Percentiles rank a stretch among this genome's conserved stretches.
phyloP scores from a whole-genome alignment of 2,113 vertebrate genomes.

The Pipra filicauda region DNA sequence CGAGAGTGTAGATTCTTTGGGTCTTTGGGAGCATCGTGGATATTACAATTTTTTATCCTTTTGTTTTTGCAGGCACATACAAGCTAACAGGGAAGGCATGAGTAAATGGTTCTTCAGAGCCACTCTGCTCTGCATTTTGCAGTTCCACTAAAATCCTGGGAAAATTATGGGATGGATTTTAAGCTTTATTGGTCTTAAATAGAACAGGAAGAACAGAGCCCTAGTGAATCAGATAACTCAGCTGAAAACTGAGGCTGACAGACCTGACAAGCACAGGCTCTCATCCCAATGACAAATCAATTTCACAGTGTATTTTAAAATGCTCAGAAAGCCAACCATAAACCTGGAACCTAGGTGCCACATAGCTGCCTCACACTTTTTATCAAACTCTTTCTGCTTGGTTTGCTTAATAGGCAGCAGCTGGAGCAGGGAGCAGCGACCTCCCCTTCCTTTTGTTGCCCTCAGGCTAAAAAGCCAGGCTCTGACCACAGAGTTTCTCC shows the following conservation, averaged over 20 bases:
- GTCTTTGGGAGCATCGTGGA: background rate
- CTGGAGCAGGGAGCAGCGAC: background rate
- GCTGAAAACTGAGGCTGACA: constrained; percentile 5
- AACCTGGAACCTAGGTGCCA: background rate
- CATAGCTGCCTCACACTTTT: background rate
- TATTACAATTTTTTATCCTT: background rate
- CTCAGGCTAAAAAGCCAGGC: background rate
- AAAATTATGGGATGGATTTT: background rate
- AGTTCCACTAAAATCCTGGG: background rate
- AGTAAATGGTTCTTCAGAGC: background rate
- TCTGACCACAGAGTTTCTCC: background rate
- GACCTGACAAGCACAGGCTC: background rate
- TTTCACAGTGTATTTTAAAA: constrained; percentile 28
- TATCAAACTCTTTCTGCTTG: background rate
- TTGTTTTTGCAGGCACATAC: background rate
- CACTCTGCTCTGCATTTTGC: background rate
- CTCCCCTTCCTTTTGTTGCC: background rate
- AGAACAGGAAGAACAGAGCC: background rate
- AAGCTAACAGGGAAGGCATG: background rate
- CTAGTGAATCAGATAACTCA: background rate
- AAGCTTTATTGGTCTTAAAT: background rate
- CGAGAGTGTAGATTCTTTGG: background rate
- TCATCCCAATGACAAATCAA: background rate
- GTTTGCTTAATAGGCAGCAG: background rate
- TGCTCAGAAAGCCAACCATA: background rate